Evolutionary conservation across 2,797 vertebrate genomes (phyloP).

Genomic region (Dallia pectoralis): DNA sequence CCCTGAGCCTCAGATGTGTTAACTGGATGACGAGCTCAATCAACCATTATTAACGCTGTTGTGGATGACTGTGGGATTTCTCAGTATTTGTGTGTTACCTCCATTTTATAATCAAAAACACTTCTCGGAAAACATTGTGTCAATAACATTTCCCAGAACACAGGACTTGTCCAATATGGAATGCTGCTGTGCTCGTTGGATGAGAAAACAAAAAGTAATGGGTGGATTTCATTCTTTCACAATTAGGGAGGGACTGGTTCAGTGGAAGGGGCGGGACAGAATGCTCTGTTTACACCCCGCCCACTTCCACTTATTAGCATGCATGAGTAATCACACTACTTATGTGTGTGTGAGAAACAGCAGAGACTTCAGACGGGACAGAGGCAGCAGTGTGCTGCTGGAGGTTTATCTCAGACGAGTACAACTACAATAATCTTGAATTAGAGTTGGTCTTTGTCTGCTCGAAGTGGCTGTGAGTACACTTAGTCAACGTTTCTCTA

Average conservation of each 20-base stretch:
- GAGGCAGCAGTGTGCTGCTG: constrained; percentile 19
- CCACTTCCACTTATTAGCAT: constrained; percentile 46
- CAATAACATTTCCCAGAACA: not conserved
- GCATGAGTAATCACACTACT: constrained; percentile 60
- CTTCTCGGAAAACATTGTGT: no score
- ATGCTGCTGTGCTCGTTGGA: not conserved
- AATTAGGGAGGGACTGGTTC: not conserved
- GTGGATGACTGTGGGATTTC: not conserved
- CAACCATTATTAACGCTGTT: not conserved
- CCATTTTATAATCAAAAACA: no score
- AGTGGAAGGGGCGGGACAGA: constrained; percentile 24
- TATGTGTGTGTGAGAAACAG: constrained; percentile 30
- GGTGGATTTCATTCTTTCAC: not conserved
- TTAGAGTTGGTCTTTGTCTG: constrained; percentile 1
- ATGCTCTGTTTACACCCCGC: constrained; percentile 33
- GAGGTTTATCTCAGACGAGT: constrained; percentile 1
- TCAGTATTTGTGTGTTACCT: no score
- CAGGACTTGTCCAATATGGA: not conserved
- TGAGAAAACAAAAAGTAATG: not conserved
- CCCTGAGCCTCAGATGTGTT: not conserved
- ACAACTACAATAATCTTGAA: not conserved
- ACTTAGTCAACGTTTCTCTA: not conserved
- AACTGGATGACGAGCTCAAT: not conserved
- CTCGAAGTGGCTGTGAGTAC: not conserved
- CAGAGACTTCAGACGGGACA: constrained; percentile 42